Percentiles rank a stretch among this genome's conserved stretches.
phyloP scores from a whole-genome alignment of 2,888 invertebrate genomes.

The Venustoraphidia nigricollis region DNA sequence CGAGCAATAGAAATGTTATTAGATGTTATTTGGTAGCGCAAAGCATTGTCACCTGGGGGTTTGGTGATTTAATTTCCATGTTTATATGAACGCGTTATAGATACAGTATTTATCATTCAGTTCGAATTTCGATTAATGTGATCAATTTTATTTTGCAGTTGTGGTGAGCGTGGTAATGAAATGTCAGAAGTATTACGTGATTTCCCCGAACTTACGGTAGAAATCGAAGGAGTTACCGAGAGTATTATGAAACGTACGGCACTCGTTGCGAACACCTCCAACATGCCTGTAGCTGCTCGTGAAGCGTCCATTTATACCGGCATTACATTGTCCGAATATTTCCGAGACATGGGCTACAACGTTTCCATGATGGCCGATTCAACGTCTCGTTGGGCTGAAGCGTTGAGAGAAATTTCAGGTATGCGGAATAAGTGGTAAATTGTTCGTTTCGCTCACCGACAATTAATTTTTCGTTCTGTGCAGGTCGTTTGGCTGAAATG shows the following conservation, averaged over 20 bases:
- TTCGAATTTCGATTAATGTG: too few relatives aligned
- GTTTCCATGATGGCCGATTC: slow-evolving; percentile 99
- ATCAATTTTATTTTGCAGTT: slow-evolving; percentile 32
- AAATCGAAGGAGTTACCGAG: slow-evolving; percentile 91
- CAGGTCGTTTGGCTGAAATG: slow-evolving; percentile 95
- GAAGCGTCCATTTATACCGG: slow-evolving; percentile 99
- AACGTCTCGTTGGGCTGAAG: slow-evolving; percentile 99
- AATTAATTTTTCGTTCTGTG: background rate
- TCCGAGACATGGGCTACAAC: slow-evolving; percentile 98
- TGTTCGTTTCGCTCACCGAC: background rate
- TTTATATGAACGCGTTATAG: too few relatives aligned
- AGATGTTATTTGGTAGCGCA: too few relatives aligned
- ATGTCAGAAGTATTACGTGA: slow-evolving; percentile 99
- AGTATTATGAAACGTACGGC: slow-evolving; percentile 99
- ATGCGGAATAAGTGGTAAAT: background rate
- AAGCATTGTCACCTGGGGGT: too few relatives aligned
- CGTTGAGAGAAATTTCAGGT: slow-evolving; percentile 96
- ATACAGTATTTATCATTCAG: too few relatives aligned
- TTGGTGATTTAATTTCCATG: too few relatives aligned
- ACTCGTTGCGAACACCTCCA: slow-evolving; percentile 98
- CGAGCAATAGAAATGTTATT: too few relatives aligned
- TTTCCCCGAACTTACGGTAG: slow-evolving; percentile 95
- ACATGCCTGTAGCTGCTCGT: slow-evolving; percentile 99
- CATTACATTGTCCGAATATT: slow-evolving; percentile 99
- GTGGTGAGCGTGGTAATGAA: slow-evolving; percentile 99